Base-by-base conservation (phyloP, 2,113 vertebrate species). In the Peucedramus taeniatus region DNA sequence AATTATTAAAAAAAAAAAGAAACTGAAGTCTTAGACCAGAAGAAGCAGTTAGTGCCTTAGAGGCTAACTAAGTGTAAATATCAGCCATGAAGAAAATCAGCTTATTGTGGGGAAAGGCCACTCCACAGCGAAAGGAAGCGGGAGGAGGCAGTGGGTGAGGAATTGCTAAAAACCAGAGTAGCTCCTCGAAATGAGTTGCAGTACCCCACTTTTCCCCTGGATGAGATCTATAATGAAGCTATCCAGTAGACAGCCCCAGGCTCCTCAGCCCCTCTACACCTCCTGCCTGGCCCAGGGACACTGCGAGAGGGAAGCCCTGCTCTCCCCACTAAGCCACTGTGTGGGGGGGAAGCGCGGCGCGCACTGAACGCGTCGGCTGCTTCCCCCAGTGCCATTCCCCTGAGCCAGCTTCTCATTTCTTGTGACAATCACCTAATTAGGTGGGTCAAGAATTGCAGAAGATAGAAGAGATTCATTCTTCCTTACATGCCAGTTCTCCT, bases 391-490 rank as follows among this genome's bases (percentile, higher is more conserved):
- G 28, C 75, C 47, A 24, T 47, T 88, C 89, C 84, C 87, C 96
- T 74, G 87, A 93, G 94, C 76, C 92, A 78, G 35, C 44, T 59
- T 66, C 66, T 92, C 84, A 92, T 86, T 95, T 83, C 93, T 83
- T 3, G 1, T 56, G 90, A 88, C 92, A 88, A 87, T 83, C 82
- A 96, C 56, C 85, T 94, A 63, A 93, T 93, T 88, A 96, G 88
- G 83, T 94, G 94, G 90, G 93, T 92, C 88, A 95, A 60, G 86
- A 94, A 92, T 45, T 66, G 78, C 76, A 86, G 72, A 88, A 95
- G 78, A 95, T 18, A 65, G 87, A 92, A 86, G 54, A 94, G 63
- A 94, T 68, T 35, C 47, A 70, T 81, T 85, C 72, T 63, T 81
- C 59, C 79, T 63, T 44, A 68, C 33, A 17, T 8, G 64, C 85